Percentiles rank a stretch among this genome's conserved stretches.
These are phyloP conservation scores for Ephydatia muelleri DNA, from an alignment of 37 sponge, comb jelly and placozoan genomes.

Conservation along the genomic window DNA sequence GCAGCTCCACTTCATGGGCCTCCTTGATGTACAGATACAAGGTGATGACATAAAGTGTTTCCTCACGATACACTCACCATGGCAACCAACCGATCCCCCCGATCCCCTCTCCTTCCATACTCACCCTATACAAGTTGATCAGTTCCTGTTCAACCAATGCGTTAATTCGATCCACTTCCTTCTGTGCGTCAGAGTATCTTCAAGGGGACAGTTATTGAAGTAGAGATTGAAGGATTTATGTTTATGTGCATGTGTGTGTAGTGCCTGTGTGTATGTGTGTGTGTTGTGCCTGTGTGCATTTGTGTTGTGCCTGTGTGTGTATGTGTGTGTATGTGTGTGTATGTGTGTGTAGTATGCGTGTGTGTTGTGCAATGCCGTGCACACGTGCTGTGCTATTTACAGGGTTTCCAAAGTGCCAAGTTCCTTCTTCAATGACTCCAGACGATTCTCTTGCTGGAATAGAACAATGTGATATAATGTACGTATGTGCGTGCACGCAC, in stretches of 20 bases:
- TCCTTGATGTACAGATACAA: constrained; percentile 23
- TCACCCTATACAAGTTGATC: no score
- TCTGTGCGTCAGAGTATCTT: no score
- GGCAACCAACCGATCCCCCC: no score
- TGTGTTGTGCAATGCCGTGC: neutral
- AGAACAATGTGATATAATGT: no score
- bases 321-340: constrained; percentile 31
- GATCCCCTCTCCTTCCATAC: no score
- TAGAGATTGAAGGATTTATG: neutral
- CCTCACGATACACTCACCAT: no score
- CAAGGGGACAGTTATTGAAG: no score
- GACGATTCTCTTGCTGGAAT: no score
- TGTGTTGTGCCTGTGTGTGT: constrained; percentile 19
- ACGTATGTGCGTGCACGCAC: no score
- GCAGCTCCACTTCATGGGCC: constrained; percentile 43
- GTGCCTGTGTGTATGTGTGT: neutral
- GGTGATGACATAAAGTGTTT: no score
- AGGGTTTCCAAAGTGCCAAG: neutral
- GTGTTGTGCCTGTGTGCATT: neutral
- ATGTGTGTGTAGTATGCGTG: constrained; percentile 18
- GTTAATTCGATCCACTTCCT: no score
- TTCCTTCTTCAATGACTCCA: no score
- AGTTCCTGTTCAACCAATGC: neutral
- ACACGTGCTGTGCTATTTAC: neutral
- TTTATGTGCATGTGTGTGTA: neutral